Percentiles rank a stretch among this genome's conserved stretches.
Conservation (phyloP, 2,113 vertebrate genomes). For the Chaenocephalus aceratus region DNA sequence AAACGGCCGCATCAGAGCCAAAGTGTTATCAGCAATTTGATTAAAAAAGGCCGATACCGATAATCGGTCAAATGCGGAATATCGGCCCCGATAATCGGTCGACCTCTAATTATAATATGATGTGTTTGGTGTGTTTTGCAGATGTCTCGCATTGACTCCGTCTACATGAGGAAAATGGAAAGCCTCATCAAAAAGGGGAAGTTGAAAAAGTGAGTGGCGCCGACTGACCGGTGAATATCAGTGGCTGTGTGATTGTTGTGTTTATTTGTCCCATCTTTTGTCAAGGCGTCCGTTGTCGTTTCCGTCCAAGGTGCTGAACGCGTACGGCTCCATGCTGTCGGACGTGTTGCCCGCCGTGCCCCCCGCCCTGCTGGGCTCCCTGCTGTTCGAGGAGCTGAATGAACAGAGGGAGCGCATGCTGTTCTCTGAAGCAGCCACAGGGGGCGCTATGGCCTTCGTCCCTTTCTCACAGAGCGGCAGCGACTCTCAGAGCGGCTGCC, state of each 20-base stretch:
- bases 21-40: no score
- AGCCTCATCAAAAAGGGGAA: slow-evolving; percentile 19
- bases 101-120: no score
- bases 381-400: slow-evolving; percentile 85
- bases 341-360: slow-evolving; percentile 82
- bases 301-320: accelerated
- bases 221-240: not conserved
- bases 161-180: slow-evolving; percentile 28
- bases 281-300: slow-evolving; percentile 26
- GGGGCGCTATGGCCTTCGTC: slow-evolving; percentile 85
- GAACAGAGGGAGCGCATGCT: slow-evolving; percentile 73
- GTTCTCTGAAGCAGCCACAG: slow-evolving; percentile 80
- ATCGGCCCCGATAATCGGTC: no score
- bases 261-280: not conserved
- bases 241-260: not conserved
- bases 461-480: slow-evolving; percentile 38
- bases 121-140: slow-evolving; percentile 10
- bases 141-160: not conserved
- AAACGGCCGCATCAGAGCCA: no score
- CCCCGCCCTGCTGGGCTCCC: slow-evolving; percentile 74
- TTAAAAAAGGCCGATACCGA: no score
- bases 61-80: no score
- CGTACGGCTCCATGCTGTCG: slow-evolving; percentile 52
- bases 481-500: slow-evolving; percentile 61
- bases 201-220: slow-evolving; percentile 52